Conservation (phyloP, 2,797 vertebrate species). For the Sebastes steindachneri region DNA sequence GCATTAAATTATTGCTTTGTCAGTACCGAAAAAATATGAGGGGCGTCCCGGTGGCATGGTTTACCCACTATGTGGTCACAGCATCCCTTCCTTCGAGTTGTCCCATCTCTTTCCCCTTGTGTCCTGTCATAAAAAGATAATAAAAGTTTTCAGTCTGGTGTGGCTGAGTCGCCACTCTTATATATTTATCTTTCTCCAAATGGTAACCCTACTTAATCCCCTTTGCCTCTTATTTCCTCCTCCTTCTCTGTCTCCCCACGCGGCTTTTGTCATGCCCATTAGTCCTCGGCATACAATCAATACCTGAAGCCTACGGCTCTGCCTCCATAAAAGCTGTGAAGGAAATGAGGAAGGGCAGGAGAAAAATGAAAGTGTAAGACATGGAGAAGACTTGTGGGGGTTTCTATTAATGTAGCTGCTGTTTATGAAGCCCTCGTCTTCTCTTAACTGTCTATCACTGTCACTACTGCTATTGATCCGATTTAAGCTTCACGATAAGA, state of each 20-base stretch:
- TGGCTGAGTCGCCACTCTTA: background rate
- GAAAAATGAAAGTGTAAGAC: slow-evolving; percentile 43
- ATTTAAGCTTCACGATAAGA: slow-evolving; percentile 13
- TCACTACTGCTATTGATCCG: slow-evolving; percentile 9
- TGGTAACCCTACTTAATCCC: slow-evolving; percentile 3
- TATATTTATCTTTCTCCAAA: slow-evolving; percentile 2
- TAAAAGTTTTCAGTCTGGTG: background rate
- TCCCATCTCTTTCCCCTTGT: background rate
- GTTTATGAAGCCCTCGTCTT: slow-evolving; percentile 31
- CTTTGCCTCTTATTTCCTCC: slow-evolving; percentile 10
- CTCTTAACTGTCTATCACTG: slow-evolving; percentile 15
- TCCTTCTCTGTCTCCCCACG: slow-evolving; percentile 25
- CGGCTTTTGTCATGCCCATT: slow-evolving; percentile 60
- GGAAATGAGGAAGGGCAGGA: slow-evolving; percentile 30
- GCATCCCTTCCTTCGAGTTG: background rate
- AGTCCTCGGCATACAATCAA: slow-evolving; percentile 63
- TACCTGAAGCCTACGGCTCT: slow-evolving; percentile 48
- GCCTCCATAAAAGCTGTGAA: slow-evolving; percentile 49
- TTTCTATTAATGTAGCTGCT: slow-evolving; percentile 22
- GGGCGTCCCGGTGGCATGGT: background rate
- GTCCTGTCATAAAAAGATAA: background rate
- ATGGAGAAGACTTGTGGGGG: slow-evolving; percentile 11
- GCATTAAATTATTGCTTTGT: background rate
- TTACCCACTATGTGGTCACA: background rate
- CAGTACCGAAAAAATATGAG: background rate